phyloP scores from a whole-genome alignment of 2,113 vertebrate genomes.

The Laticauda laticaudata region DNA sequence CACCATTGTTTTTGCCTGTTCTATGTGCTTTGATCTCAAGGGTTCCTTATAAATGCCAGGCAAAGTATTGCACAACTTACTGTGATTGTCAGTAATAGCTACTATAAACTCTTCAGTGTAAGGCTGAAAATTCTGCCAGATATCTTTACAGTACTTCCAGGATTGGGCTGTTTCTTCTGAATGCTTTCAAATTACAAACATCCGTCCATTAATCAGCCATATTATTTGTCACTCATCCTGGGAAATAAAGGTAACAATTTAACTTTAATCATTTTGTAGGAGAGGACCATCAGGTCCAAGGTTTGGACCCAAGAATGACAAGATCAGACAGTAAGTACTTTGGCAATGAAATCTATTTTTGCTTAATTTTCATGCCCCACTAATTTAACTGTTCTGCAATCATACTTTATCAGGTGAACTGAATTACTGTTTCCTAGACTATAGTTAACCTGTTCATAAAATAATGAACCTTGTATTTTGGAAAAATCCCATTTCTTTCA shows the following conservation, averaged over 20 bases:
- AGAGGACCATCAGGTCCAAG: slow-evolving; percentile 91
- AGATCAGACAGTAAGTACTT: slow-evolving; percentile 93
- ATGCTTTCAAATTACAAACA: background rate
- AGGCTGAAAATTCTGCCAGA: background rate
- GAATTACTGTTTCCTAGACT: background rate
- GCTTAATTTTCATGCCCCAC: background rate
- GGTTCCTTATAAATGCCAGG: background rate
- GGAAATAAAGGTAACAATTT: background rate
- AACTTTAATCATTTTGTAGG: slow-evolving; percentile 71
- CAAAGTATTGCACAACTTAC: background rate
- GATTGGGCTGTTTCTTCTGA: background rate
- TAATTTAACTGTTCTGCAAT: background rate
- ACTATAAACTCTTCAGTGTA: background rate
- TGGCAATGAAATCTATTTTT: background rate
- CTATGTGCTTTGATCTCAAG: background rate
- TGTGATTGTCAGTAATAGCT: background rate
- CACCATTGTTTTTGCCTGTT: background rate
- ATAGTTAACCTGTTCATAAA: background rate
- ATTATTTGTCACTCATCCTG: background rate
- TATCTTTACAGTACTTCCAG: background rate
- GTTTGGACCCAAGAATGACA: slow-evolving; percentile 94
- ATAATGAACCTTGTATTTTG: background rate
- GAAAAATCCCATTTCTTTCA: background rate
- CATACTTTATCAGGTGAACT: accelerated
- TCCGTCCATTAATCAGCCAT: background rate